phyloP scores from a whole-genome alignment of 2,888 invertebrate genomes.

The Hymenopus coronatus region DNA sequence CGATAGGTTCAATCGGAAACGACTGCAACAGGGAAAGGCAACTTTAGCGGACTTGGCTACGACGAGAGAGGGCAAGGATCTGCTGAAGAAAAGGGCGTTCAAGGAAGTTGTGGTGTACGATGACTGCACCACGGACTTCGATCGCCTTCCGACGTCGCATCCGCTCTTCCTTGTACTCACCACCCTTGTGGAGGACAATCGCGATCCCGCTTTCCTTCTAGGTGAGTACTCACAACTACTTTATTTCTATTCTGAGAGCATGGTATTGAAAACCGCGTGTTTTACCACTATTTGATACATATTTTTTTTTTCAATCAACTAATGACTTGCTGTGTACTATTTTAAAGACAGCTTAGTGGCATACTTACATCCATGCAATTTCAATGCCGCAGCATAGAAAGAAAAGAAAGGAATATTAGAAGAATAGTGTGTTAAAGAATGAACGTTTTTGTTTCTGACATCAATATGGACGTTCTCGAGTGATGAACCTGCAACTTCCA shows the following conservation, averaged over 20 bases:
- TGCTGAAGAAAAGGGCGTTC: constrained; percentile 53
- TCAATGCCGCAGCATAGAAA: no score
- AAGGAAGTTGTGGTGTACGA: constrained; percentile 69
- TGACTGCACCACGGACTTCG: constrained; percentile 62
- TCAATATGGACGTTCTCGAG: neutral
- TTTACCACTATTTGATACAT: no score
- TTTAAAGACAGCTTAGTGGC: no score
- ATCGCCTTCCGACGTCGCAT: constrained; percentile 56
- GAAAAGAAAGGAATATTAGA: no score
- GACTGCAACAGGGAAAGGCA: constrained; percentile 65
- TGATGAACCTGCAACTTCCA: neutral
- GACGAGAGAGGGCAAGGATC: constrained; percentile 61
- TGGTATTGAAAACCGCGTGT: no score
- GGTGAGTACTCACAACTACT: constrained; percentile 53
- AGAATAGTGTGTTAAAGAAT: no score
- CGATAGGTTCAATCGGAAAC: constrained; percentile 64
- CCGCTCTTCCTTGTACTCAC: constrained; percentile 63
- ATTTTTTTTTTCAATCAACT: no score
- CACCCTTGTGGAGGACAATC: constrained; percentile 64
- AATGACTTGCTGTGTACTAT: no score
- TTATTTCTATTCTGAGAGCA: neutral
- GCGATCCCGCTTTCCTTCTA: constrained; percentile 62
- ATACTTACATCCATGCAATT: no score
- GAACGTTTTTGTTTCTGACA: neutral
- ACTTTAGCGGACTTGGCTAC: constrained; percentile 64